Evolutionary conservation across 2,113 vertebrate genomes (phyloP).

Genomic region (Kryptolebias marmoratus): DNA sequence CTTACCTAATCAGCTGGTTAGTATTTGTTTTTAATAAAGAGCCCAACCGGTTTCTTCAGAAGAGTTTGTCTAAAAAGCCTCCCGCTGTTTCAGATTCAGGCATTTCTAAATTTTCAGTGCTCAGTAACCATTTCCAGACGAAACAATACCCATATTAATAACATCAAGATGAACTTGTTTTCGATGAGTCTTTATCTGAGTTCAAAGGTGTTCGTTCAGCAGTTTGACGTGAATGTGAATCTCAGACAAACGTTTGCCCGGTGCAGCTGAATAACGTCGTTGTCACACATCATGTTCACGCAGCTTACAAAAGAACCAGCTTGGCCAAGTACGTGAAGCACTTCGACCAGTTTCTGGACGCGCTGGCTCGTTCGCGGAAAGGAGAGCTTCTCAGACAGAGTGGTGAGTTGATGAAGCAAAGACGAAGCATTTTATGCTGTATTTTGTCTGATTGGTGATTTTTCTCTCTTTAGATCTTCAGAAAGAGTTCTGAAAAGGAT

Average conservation of each 20-base stretch:
- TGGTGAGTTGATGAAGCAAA: constrained; percentile 76
- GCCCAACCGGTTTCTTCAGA: too few relatives aligned
- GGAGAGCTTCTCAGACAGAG: constrained; percentile 86
- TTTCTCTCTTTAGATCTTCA: constrained; percentile 82
- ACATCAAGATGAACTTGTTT: background rate
- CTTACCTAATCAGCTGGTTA: too few relatives aligned
- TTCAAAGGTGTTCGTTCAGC: background rate
- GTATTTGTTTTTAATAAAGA: too few relatives aligned
- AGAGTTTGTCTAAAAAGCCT: too few relatives aligned
- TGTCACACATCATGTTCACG: background rate
- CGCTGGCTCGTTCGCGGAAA: constrained; percentile 82
- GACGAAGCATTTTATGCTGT: background rate
- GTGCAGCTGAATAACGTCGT: background rate
- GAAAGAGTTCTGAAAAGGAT: constrained; percentile 86
- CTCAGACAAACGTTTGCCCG: background rate
- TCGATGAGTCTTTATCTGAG: background rate
- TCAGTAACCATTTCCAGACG: background rate
- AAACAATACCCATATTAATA: background rate
- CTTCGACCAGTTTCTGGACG: constrained; percentile 91
- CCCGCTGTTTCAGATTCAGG: background rate
- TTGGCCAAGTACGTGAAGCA: constrained; percentile 87
- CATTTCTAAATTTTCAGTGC: background rate
- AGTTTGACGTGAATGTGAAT: background rate
- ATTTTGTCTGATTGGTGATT: background rate
- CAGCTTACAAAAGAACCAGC: constrained; percentile 93